phyloP scores from a whole-genome alignment of 2,888 invertebrate genomes.

The Pardosa pseudoannulata region DNA sequence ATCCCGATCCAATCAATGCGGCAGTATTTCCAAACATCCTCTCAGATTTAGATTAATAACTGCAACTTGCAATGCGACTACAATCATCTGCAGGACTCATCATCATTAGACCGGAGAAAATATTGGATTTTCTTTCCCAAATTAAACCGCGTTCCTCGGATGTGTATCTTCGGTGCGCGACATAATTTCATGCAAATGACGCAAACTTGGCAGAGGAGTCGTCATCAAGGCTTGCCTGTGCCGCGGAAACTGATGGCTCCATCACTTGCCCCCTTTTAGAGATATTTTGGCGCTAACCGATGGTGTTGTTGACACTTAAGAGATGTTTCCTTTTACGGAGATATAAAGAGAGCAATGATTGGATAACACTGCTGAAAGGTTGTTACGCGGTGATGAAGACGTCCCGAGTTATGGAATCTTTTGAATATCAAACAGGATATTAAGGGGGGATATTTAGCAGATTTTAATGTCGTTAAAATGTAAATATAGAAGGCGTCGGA shows the following conservation, averaged over 20 bases:
- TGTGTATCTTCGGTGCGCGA: conserved; percentile 8
- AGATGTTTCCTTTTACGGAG: background rate
- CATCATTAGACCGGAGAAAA: conserved; percentile 14
- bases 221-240: conserved; percentile 14
- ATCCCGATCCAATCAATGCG: conserved; percentile 10
- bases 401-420: background rate
- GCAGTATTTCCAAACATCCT: background rate
- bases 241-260: conserved; percentile 15
- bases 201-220: conserved; percentile 47
- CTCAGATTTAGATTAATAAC: conserved; percentile 63
- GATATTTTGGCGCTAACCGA: background rate
- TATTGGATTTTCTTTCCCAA: conserved; percentile 54
- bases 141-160: background rate
- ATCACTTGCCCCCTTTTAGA: background rate
- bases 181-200: conserved; percentile 62
- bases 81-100: conserved; percentile 15
- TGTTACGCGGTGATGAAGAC: background rate
- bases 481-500: too few relatives aligned
- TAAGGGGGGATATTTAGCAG: background rate
- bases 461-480: background rate
- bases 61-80: conserved; percentile 41
- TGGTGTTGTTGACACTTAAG: background rate
- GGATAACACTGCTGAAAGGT: background rate
- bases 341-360: background rate
- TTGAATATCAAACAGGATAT: background rate